A percentile compares a stretch with the other conserved stretches of the same genome.
These are phyloP conservation scores for Boloria euphrosyne DNA, from an alignment of 2,888 invertebrate genomes.

Conservation along the genomic window DNA sequence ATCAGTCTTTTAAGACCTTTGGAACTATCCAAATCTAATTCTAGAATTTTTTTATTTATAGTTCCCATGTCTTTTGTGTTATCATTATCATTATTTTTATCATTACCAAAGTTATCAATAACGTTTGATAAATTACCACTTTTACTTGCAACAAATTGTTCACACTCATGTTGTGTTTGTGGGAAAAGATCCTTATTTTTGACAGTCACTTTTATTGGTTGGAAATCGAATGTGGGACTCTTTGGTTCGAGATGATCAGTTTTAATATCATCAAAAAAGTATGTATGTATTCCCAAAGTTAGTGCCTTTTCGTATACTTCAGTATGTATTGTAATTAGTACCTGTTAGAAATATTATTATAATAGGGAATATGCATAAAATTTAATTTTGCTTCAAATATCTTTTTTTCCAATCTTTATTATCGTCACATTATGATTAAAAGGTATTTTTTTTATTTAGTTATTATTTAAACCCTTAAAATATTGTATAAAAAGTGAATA, in stretches of 20 bases:
- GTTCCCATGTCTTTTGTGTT: slow-evolving; percentile 3
- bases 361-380: neutral
- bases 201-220: neutral
- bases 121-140: neutral
- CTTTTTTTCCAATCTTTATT: neutral
- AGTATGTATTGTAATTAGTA: slow-evolving; percentile 29
- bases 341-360: slow-evolving; percentile 19
- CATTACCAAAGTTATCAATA: neutral
- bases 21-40: slow-evolving; percentile 1
- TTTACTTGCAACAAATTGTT: slow-evolving; percentile 17
- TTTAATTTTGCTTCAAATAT: neutral
- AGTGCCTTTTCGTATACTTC: slow-evolving; percentile 20
- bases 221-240: neutral
- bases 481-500: too few relatives aligned
- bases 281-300: slow-evolving; percentile 23
- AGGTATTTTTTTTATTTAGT: too few relatives aligned
- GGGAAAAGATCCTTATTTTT: slow-evolving; percentile 22
- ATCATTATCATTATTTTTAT: neutral
- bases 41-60: neutral
- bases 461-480: too few relatives aligned
- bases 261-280: slow-evolving; percentile 25
- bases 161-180: slow-evolving; percentile 24
- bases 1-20: neutral
- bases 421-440: too few relatives aligned
- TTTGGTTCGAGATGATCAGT: neutral